Base-by-base conservation (phyloP, 2,888 invertebrate species). In the Brachypterus glaber region DNA sequence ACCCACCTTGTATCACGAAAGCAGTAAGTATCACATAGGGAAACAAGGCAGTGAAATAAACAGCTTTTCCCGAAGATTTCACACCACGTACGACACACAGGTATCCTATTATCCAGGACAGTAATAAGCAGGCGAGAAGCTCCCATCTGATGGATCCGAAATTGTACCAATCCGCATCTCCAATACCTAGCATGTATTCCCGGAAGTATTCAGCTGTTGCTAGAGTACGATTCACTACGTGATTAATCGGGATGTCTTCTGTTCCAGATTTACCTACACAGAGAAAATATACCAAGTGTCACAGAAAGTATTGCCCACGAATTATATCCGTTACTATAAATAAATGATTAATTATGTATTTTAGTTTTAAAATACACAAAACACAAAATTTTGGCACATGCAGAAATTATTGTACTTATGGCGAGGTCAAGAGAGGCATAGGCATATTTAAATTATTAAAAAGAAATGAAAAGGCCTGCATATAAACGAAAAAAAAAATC, bases 61-160 rank as follows among this genome's bases (percentile, higher is more conserved):
- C 79, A 30, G 85, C 73, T 87, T 92, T 63, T 30, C 92, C 92
- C 0, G 90, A 84, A 55, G 88, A 87, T 66, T 89, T 83, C 45
- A 93, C 87, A 83, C 74, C 75, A 64, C 82, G 86, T 63, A 88
- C 82, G 41, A 91, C 83, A 61, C 87, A 88, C 50, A 91, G 74
- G 68, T 86, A 92, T 43, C 87, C 85, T 46, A 88, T 68, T 33
- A 87, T 57, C 92, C 91, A 92, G 1, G 82, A 78, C 1, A 83
- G 63, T 18, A 82, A 68, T 3, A 92, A 71, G 48, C 85, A 84
- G 3, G 84, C 72, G 1, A 86, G 82, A 36, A 92, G 67, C 59
- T 88, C 85, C 85, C 86, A 88, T 48, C 85, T 76, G 13, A 92
- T 69, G 1, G 67, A 62, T 1, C 90, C 90, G 62, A 82, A 80